phyloP scores from a whole-genome alignment of 2,797 vertebrate species.

The Coluber constrictor region DNA sequence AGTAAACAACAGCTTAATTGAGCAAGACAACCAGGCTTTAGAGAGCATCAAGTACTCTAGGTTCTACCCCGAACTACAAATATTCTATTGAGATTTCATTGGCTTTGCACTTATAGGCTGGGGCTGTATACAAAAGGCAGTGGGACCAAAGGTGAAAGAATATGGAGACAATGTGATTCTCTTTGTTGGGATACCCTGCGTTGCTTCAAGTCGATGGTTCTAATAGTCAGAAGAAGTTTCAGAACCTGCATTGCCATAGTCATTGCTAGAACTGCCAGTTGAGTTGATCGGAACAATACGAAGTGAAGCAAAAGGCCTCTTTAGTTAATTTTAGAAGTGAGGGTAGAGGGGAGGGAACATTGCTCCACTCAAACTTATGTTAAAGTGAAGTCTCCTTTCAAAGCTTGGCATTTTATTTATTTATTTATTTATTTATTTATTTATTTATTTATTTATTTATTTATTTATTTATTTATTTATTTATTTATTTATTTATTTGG shows the following conservation, averaged over 20 bases:
- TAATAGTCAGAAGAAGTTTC: neutral
- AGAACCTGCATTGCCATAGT: neutral
- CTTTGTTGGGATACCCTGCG: neutral
- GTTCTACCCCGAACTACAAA: neutral
- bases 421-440: too few relatives aligned
- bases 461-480: too few relatives aligned
- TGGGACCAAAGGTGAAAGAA: neutral
- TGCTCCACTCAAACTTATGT: neutral
- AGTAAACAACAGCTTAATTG: neutral
- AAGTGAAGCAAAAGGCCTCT: neutral
- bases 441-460: too few relatives aligned
- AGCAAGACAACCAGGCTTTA: neutral
- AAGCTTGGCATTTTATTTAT: neutral
- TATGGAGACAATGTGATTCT: neutral
- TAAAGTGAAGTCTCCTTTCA: neutral
- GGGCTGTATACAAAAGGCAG: neutral
- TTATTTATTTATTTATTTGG: too few relatives aligned
- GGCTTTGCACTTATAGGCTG: neutral
- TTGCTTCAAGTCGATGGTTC: neutral
- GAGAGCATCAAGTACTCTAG: neutral
- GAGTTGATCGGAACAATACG: neutral
- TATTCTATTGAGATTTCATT: neutral
- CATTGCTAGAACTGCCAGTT: neutral
- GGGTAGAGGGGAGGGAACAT: neutral
- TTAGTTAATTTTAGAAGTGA: neutral